These are phyloP conservation scores for Clistopyga incitator DNA, from an alignment of 2,888 invertebrate genomes.

Conservation along the genomic window DNA sequence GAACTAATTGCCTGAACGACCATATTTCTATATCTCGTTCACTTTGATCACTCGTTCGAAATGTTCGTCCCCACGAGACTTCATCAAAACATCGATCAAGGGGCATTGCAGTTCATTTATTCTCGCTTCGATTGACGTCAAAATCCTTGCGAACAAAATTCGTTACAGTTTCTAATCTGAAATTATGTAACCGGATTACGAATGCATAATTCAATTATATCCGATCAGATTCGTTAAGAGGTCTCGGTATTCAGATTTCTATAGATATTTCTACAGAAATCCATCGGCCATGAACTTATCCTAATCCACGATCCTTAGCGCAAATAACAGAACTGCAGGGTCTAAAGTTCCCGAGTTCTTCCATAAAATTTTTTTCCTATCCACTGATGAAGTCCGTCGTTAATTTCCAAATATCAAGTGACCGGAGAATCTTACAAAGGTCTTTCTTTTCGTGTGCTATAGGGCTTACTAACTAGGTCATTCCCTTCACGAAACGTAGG, in stretches of 20 bases:
- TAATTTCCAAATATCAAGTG: background rate
- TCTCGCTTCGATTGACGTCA: too few species aligned
- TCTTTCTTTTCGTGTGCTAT: background rate
- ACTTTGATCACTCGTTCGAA: background rate
- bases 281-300: background rate
- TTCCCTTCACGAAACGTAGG: background rate
- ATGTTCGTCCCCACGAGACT: background rate
- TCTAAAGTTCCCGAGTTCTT: background rate
- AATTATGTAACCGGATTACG: background rate
- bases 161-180: background rate
- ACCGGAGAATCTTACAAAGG: background rate
- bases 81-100: background rate
- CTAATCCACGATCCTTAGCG: background rate
- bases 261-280: background rate
- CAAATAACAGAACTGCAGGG: background rate
- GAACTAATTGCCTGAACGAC: conserved; percentile 36
- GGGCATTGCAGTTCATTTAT: too few species aligned
- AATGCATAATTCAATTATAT: background rate
- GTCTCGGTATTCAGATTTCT: background rate
- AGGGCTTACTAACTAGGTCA: conserved; percentile 14
- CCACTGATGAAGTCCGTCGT: too few species aligned
- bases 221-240: background rate
- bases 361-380: background rate
- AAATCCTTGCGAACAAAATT: background rate
- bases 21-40: background rate